Percentiles rank a stretch among this genome's conserved stretches.
These are phyloP conservation scores for Drosophila parabipectinata DNA, from an alignment of 1,140 invertebrate species.

Conservation along the genomic window DNA sequence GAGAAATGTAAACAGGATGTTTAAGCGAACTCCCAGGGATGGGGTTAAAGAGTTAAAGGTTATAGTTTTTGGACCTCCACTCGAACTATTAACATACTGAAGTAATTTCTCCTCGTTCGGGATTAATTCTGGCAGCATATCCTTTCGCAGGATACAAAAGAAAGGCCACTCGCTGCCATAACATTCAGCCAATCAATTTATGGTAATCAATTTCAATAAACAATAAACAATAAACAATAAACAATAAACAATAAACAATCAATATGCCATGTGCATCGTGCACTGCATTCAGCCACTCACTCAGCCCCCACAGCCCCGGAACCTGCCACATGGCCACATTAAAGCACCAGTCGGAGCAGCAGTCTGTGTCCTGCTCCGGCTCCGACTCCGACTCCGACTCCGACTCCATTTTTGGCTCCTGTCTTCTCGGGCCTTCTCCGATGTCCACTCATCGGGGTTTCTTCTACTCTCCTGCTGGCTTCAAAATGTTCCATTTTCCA, in stretches of 20 bases:
- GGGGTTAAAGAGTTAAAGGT: neutral
- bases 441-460: neutral
- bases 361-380: constrained; percentile 10
- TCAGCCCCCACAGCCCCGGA: neutral
- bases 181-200: constrained; percentile 65
- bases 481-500: constrained; percentile 59
- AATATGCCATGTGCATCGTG: constrained; percentile 67
- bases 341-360: constrained; percentile 3
- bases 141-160: constrained; percentile 5
- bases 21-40: neutral
- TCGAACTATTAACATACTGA: neutral
- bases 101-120: neutral
- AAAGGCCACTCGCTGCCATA: constrained; percentile 16
- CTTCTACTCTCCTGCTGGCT: constrained; percentile 8
- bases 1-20: constrained; percentile 1
- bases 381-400: constrained; percentile 11
- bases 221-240: constrained; percentile 76
- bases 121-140: neutral
- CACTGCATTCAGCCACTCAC: constrained; percentile 15
- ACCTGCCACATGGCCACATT: constrained; percentile 31
- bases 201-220: constrained; percentile 76
- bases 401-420: constrained; percentile 3
- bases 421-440: neutral
- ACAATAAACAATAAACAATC: constrained; percentile 76
- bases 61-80: neutral